Base-by-base conservation (phyloP, 2,113 vertebrate species). In the Triplophysa siluroides region DNA sequence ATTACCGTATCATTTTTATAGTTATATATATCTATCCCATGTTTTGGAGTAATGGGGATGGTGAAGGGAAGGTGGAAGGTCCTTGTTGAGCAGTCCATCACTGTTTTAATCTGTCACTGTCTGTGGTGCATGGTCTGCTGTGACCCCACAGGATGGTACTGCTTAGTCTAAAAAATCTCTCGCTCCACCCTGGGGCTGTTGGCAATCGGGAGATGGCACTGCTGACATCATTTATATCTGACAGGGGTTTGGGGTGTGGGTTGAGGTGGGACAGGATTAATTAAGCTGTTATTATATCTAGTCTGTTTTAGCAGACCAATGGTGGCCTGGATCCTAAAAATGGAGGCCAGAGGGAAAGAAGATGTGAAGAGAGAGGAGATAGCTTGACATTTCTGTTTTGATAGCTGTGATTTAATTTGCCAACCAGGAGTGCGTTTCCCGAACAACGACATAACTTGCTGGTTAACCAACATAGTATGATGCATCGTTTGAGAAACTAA, bases 181-280 rank as follows among this genome's bases (percentile, higher is more conserved):
- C 85, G 76, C 47, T 83, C 86, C 85, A 88, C 89, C 84, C 64
- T 38, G 19, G 6, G 87, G 89, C 85, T 87, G 83, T 80, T 76
- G 85, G 85, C 79, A 83, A 78, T 82, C 66, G 85, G 88, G 88
- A 91, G 33, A 91, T 92, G 90, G 79, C 80, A 61, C 67, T 76
- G 24, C 68, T 72, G 82, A 87, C 66, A 41, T 87, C 86, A 84
- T 92, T 92, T 91, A 88, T 90, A 88, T 87, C 87, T 91, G 90
- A 90, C 90, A 90, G 86, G 82, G 83, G 78, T 80, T 83, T 84
- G 78, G 74, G 83, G 84, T 88, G 75, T 80, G 76, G 83, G 87
- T 88, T 87, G 79, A 80, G 86, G 87, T 78, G 47, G 84, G 78
- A 78, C 67, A 80, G 85, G 88, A 91, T 91, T 91, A 92, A 87